Base-by-base conservation (phyloP, 2,888 invertebrate species). In the Calameuta filiformis region DNA sequence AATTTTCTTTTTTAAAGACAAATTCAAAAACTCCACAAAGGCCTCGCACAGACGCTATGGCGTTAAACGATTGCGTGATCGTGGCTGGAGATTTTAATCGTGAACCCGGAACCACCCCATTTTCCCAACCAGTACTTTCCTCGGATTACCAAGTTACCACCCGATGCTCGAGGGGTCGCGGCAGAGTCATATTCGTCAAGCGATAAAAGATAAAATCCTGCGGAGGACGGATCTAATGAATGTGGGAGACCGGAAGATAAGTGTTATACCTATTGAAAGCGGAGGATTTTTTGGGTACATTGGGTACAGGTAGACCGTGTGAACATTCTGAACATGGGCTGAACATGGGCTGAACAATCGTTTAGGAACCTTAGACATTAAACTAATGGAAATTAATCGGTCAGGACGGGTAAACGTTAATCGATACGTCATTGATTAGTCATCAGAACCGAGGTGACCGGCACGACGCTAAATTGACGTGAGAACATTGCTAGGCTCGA, bases 221-320 rank as follows among this genome's bases (percentile, higher is more conserved):
- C 56, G 75, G 34, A 35, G 40, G 12, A 71, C 56, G 71, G 69
- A 76, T 69, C 73, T 82, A 84, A 85, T 82, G 79, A 83, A 82
- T 84, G 84, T 84, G 84, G 85, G 85, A 85, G 83, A 82, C 81
- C 77, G 79, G 77, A 76, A 81, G 79, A 76, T 81, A 81, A 80
- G 77, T 75, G 75, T 37, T 69, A 56, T 33, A 71, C 35, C 71
- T 23, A 71, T 71, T 76, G 69, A 75, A 74, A 35, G 73, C 56
- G 31, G 40, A 68, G 74, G 76, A 78, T 76, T 40, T n/a, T 23
- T 35, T 12, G 35, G 73, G 4, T 33, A 33, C 33, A 3, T 4
- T 4, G 33, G 15, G 15, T 31, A 76, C 68, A 34, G 73, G 71
- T 73, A 35, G 68, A 33, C 34, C 74, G 74, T 74, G 74, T 35